Base-by-base conservation (phyloP, 1,140 invertebrate genomes). In the Bombus consobrinus region DNA sequence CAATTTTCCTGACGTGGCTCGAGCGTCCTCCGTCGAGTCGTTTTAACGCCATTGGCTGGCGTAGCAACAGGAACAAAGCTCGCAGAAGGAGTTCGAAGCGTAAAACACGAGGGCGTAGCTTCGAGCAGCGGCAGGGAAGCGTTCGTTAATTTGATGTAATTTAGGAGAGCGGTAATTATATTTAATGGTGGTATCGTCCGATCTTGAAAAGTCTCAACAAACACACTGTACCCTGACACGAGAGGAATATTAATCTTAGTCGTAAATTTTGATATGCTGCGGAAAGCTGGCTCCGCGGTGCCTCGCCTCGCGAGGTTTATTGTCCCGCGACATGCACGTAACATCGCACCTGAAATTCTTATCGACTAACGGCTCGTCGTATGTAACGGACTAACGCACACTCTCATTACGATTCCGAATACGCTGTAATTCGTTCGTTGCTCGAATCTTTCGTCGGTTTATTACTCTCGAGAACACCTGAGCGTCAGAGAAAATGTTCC, bases 301-400 rank as follows among this genome's bases (percentile, higher is more conserved):
- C 76, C 75, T 80, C 76, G 76, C 25, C 83, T 57, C 83, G 83
- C 74, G 62, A 80, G 83, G 83, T 84, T 84, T 84, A 84, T 84
- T 84, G 83, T 84, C 68, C 83, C 69, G 68, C 83, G 76, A 84
- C 83, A 84, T 84, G 83, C 83, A 84, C 83, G 83, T 84, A 84
- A 84, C 83, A 84, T 84, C 83, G 83, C 83, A 84, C 83, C 76
- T 84, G 83, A 84, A 84, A 84, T 84, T 68, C 83, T 84, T 84
- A 84, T 84, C 83, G 83, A 72, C 66, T 84, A 84, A 84, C 83
- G 83, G 76, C 53, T 10, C 53, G 76, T 15, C 76, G 66, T 62
- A 57, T 68, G 64, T 69, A 80, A 79, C 74, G 28, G 83, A 25
- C 25, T 72, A 79, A 84, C 57, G 76, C n/a, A 25, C 32, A 62